Percentiles rank a stretch among this genome's conserved stretches.
These are phyloP conservation scores for Amia ocellicauda DNA, from an alignment of 2,113 vertebrate species.

Conservation along the genomic window DNA sequence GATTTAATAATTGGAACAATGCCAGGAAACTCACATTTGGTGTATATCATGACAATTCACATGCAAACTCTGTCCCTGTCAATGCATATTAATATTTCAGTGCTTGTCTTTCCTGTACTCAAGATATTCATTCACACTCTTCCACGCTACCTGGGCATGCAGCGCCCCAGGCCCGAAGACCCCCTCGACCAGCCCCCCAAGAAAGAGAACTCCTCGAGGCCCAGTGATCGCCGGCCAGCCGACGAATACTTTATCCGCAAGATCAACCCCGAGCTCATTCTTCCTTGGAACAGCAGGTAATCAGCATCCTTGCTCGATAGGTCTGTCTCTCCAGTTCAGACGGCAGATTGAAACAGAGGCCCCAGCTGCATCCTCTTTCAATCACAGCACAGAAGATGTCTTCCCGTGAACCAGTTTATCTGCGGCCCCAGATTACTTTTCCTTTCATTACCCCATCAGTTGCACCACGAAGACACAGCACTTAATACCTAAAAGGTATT, in stretches of 20 bases:
- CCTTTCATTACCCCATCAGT: no score
- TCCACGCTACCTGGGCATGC: conserved; percentile 76
- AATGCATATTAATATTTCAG: no score
- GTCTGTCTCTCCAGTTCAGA: neutral
- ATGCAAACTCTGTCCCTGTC: no score
- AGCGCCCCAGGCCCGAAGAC: conserved; percentile 67
- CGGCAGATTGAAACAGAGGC: neutral
- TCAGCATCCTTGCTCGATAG: neutral
- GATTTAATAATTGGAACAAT: no score
- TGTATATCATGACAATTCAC: no score
- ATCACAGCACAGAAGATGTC: no score
- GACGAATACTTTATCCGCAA: conserved; percentile 84
- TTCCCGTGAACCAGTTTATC: no score
- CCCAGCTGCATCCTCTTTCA: neutral
- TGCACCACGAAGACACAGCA: no score
- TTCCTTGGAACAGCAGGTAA: conserved; percentile 75
- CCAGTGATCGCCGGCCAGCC: conserved; percentile 48
- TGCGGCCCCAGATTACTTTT: no score
- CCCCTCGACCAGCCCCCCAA: conserved; percentile 42
- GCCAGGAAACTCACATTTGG: no score
- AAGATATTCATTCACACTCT: conserved; percentile 81
- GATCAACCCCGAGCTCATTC: conserved; percentile 74
- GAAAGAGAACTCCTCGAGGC: conserved; percentile 39
- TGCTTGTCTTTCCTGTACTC: conserved; percentile 12
- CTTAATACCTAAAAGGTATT: no score